Percentiles rank a stretch among this genome's conserved stretches.
phyloP scores from a whole-genome alignment of 2,888 invertebrate species.

The Timema cristinae region DNA sequence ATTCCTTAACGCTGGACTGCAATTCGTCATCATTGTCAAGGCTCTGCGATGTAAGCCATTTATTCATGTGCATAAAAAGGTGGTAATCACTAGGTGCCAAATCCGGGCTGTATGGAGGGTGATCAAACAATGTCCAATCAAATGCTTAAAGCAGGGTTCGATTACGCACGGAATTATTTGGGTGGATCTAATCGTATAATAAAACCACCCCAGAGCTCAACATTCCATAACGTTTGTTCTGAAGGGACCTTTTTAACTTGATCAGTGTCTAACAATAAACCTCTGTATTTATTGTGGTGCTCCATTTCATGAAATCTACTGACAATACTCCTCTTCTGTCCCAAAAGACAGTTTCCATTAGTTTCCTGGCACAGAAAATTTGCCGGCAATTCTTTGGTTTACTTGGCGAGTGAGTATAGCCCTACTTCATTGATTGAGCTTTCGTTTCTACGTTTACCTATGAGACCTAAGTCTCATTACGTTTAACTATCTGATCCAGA shows the following conservation, averaged over 20 bases:
- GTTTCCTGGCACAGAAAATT: no score
- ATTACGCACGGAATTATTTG: no score
- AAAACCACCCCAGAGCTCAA: conserved; percentile 3
- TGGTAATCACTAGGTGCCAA: no score
- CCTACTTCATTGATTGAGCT: not conserved
- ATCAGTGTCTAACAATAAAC: not conserved
- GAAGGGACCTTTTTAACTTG: no score
- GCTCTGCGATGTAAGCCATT: not conserved
- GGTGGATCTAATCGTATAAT: no score
- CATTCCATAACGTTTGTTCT: not conserved
- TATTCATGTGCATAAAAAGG: not conserved
- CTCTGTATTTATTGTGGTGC: not conserved
- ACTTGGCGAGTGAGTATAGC: not conserved
- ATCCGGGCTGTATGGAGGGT: no score
- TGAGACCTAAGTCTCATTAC: not conserved
- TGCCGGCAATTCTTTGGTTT: no score
- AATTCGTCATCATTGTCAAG: no score
- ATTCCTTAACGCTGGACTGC: not conserved
- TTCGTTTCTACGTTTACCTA: not conserved
- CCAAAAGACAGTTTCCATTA: not conserved
- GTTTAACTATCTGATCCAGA: not conserved
- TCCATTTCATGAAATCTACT: not conserved
- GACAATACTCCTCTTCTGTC: not conserved
- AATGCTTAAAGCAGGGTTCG: no score
- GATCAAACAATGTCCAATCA: no score